Base-by-base conservation (phyloP, 2,888 invertebrate species). In the Carpatolechia fugitivella region DNA sequence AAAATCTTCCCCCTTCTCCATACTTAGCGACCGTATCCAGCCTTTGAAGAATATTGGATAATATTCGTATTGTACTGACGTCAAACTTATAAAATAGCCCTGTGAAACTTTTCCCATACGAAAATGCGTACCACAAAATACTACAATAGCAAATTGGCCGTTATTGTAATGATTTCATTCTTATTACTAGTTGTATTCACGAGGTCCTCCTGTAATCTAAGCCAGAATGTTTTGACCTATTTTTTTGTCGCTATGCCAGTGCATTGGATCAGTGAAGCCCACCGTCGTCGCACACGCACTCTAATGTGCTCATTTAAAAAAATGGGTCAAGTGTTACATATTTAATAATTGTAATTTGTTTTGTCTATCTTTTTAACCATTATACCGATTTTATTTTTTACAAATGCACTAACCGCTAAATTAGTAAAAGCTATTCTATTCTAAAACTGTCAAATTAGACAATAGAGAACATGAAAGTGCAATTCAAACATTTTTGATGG, bases 181-280 rank as follows among this genome's bases (percentile, higher is more conserved):
- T 41, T 30, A 18, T n/a, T 41, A 55, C 49, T 41, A 50, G 55
- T 33, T 50, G 51, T 49, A 31, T 36, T 54, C 41, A 31, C 24
- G 20, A 6, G 14, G 31, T 16, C 8, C 35, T 47, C 36, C 38
- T 44, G 55, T 46, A 50, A 55, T 44, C 50, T 46, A 51, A 55
- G 35, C 54, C 54, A 16, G 49, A 41, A 24, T 36, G 18, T 55
- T 54, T 54, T 56, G 56, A 56, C 56, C 56, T 56, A 56, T 56
- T 49, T 56, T 52, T 40, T 52, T 31, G 20, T 31, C 14, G 20
- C 13, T 47, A 40, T 52, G 20, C 33, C 29, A 33, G 30, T 56
- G 56, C 56, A 52, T 38, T 35, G 5, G 50, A 16, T 38, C 6
- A n/a, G 14, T 35, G 56, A 38, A 40, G 35, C 56, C 56, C 49